phyloP scores from a whole-genome alignment of 2,797 vertebrate genomes.

The Aulostomus chinensis region DNA sequence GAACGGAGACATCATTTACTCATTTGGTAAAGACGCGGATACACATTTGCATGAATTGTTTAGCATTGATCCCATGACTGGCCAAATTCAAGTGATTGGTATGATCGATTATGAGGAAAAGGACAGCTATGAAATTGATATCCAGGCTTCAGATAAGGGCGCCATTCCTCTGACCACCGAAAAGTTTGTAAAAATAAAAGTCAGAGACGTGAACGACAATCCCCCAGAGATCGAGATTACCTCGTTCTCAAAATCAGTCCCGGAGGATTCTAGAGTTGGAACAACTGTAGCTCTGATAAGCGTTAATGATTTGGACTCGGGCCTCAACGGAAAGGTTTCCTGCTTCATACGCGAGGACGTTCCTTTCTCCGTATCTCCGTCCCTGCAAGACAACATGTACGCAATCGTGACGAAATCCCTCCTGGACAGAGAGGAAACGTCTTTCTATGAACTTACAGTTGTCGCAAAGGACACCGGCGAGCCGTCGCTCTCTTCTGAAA shows the following conservation, averaged over 20 bases:
- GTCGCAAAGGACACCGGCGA: conserved; percentile 60
- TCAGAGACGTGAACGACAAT: conserved; percentile 69
- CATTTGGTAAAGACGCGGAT: conserved; percentile 24
- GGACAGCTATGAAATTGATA: conserved; percentile 48
- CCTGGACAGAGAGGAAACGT: conserved; percentile 70
- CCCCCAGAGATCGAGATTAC: conserved; percentile 75
- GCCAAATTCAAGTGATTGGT: conserved; percentile 43
- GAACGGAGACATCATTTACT: conserved; percentile 44
- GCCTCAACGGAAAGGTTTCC: conserved; percentile 61
- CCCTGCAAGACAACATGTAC: conserved; percentile 67
- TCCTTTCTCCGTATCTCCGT: conserved; percentile 66
- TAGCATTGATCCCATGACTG: conserved; percentile 40
- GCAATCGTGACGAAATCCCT: conserved; percentile 41
- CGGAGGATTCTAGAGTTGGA: conserved; percentile 67
- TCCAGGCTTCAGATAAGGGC: conserved; percentile 57
- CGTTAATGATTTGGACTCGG: conserved; percentile 62
- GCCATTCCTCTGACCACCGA: background rate
- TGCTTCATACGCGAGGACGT: conserved; percentile 48
- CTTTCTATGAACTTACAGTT: conserved; percentile 56
- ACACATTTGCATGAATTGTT: conserved; percentile 8
- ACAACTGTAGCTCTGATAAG: conserved; percentile 66
- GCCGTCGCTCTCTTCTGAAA: conserved; percentile 48
- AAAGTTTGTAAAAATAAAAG: conserved; percentile 30
- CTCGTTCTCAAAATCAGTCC: conserved; percentile 67
- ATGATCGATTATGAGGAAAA: conserved; percentile 49